Evolutionary conservation across 64 coral and sea anemone genomes (phyloP), one percentile per base, ranked within the genome.

Genomic region (Montipora sp.): DNA sequence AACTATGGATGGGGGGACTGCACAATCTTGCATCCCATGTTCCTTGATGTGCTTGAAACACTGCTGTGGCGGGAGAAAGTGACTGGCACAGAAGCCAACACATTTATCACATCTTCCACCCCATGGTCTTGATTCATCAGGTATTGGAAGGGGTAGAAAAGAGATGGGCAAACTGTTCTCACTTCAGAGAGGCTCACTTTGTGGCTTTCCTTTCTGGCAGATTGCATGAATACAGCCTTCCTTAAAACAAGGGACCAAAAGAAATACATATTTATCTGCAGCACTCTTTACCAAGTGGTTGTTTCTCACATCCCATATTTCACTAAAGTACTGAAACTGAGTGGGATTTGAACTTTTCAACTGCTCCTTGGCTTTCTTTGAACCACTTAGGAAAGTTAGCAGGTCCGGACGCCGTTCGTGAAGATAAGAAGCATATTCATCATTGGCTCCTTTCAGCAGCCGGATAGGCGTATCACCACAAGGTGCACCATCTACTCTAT

Each of bases 241-340:
- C 6, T 89, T 47, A 48, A 48, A 88, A 57, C 86, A 94, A n/a
- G 85, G 86, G 5, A 65, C 48, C 78, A 94, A 47, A 3, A 0
- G 73, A 22, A 83, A 94, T 13, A 89, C 85, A 50, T 94, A 94
- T 23, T 93, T 79, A 74, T 87, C 84, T 80, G 60, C 13, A 16
- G 3, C 18, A 14, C 7, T 66, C 10, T 86, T 86, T 5, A 92
- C 57, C 81, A 86, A 63, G 44, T 92, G 90, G 0, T 48, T 77
- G 45, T 84, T 92, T 47, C 81, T 86, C 0, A 92, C 90, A 6
- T 23, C 11, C 90, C 90, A 86, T 49, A 90, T 86, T 63, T 86
- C 73, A 19, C 3, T 14, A 57, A 92, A 86, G 80, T 92, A 86
- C 5, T 92, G 61, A 59, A 65, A 92, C 22, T 65, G 69, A 4